Conservation (phyloP, 2,888 invertebrate species). For the Oxystoma pomonae region DNA sequence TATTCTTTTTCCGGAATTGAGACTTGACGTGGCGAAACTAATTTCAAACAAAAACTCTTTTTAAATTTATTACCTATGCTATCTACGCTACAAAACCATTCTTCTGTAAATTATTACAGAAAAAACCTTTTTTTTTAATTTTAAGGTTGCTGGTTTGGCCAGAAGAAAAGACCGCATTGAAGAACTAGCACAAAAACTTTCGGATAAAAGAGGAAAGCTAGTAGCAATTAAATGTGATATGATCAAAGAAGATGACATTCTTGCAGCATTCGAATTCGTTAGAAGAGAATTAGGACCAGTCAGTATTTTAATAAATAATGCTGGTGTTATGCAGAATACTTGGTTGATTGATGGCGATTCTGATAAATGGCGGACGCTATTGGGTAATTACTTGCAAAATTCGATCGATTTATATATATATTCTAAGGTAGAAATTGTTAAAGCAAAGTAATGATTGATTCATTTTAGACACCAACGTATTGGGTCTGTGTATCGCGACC, state of each 20-base stretch:
- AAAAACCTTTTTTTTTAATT: no score
- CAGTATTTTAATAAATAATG: slow-evolving; percentile 44
- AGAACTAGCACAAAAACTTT: slow-evolving; percentile 21
- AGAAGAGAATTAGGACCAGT: slow-evolving; percentile 39
- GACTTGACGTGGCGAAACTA: no score
- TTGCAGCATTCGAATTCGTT: slow-evolving; percentile 38
- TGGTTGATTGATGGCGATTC: slow-evolving; percentile 31
- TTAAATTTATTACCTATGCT: no score
- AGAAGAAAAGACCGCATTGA: slow-evolving; percentile 28
- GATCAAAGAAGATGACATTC: slow-evolving; percentile 38
- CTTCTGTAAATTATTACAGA: no score
- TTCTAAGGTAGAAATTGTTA: neutral
- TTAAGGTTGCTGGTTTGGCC: slow-evolving; percentile 33
- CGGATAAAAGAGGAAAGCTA: slow-evolving; percentile 35
- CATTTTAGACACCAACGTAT: neutral
- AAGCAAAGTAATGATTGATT: neutral
- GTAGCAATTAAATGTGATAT: slow-evolving; percentile 40
- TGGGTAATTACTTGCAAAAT: slow-evolving; percentile 25
- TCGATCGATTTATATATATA: neutral
- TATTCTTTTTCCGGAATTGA: no score
- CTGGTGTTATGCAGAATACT: slow-evolving; percentile 32
- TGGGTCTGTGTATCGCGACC: neutral
- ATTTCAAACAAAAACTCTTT: no score
- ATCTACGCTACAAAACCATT: no score
- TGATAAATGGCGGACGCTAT: slow-evolving; percentile 24